Evolutionary conservation across 2,797 vertebrate genomes (phyloP).

Genomic region (Liparis tanakae): DNA sequence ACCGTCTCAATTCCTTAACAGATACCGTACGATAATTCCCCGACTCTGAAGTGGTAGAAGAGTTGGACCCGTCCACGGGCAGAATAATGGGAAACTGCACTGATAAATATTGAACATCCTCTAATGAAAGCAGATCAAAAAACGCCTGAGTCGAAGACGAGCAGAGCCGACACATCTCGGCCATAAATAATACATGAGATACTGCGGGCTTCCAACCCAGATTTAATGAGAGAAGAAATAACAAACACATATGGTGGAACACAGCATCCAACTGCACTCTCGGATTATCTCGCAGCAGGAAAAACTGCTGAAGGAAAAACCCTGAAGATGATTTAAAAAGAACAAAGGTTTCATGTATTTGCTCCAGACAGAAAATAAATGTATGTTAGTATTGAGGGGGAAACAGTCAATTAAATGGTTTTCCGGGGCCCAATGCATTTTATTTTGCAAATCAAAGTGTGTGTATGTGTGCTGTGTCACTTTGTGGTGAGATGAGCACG

Average conservation of each 20-base stretch:
- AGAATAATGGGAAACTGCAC: conserved; percentile 73
- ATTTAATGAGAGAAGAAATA: conserved; percentile 78
- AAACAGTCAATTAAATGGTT: conserved; percentile 43
- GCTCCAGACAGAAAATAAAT: conserved; percentile 6
- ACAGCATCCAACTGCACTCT: conserved; percentile 46
- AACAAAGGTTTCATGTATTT: conserved; percentile 49
- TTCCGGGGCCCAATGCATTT: conserved; percentile 38
- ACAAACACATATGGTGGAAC: conserved; percentile 75
- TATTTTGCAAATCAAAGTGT: conserved; percentile 35
- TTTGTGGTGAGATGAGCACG: conserved; percentile 38
- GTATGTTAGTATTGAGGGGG: conserved; percentile 24
- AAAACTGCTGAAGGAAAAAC: conserved; percentile 41
- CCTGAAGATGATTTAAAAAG: conserved; percentile 52
- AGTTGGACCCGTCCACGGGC: conserved; percentile 63
- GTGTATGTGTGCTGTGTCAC: conserved; percentile 37
- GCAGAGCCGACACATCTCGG: conserved; percentile 70
- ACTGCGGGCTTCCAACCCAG: conserved; percentile 72
- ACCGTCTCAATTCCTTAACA: conserved; percentile 57
- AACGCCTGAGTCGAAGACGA: conserved; percentile 77
- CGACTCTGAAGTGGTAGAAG: conserved; percentile 51
- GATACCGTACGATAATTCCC: conserved; percentile 48
- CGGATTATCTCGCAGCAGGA: conserved; percentile 61
- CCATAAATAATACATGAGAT: conserved; percentile 82
- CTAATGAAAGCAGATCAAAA: conserved; percentile 85
- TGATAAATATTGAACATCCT: conserved; percentile 84